A percentile compares a stretch with the other conserved stretches of the same genome.
These are phyloP conservation scores for Limonius californicus DNA, from an alignment of 1,140 invertebrate species.

Conservation along the genomic window DNA sequence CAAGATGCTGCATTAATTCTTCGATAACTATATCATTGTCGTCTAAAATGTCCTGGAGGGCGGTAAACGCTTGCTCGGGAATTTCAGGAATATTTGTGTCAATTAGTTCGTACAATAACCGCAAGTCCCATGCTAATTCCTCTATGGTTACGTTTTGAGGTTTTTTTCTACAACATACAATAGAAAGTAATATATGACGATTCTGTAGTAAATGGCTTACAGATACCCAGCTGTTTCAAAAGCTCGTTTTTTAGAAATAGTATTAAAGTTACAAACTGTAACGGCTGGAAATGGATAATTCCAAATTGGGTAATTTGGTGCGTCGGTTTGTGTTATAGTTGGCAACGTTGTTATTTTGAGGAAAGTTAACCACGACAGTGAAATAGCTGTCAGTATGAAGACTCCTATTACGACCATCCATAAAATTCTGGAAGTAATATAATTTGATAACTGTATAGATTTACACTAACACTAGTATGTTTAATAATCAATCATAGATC, in stretches of 20 bases:
- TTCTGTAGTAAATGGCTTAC: conserved; percentile 42
- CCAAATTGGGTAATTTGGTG: conserved; percentile 66
- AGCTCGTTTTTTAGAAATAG: conserved; percentile 51
- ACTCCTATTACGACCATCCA: too few species aligned
- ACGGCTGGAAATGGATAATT: conserved; percentile 67
- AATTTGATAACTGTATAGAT: too few species aligned
- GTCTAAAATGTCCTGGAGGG: conserved; percentile 46
- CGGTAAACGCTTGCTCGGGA: conserved; percentile 22
- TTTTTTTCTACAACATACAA: conserved; percentile 16
- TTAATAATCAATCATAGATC: too few species aligned
- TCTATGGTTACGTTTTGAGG: neutral
- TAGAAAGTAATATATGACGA: neutral
- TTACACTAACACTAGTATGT: too few species aligned
- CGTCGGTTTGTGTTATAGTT: conserved; percentile 54
- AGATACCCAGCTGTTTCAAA: conserved; percentile 46
- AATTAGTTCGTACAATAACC: conserved; percentile 21
- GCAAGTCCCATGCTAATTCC: conserved; percentile 15
- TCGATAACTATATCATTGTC: conserved; percentile 44
- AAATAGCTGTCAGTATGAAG: too few species aligned
- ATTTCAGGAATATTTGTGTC: conserved; percentile 11
- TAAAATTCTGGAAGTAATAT: too few species aligned
- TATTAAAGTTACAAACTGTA: conserved; percentile 64
- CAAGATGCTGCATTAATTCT: conserved; percentile 42
- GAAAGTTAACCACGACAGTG: too few species aligned
- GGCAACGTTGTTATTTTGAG: neutral